Conservation (phyloP, 1,140 invertebrate species). For the Eueides isabella region DNA sequence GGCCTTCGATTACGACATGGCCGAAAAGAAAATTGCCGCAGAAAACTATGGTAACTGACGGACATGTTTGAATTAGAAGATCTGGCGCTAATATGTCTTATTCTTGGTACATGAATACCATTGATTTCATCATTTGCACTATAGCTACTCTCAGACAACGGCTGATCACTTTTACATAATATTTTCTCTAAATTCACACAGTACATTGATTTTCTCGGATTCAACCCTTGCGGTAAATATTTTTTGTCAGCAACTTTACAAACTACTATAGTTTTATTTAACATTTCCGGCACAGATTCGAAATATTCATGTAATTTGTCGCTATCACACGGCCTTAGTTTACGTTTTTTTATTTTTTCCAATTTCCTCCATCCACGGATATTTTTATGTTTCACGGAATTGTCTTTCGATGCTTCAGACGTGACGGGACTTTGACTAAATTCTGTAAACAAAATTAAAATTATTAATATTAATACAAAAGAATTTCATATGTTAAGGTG, state of each 20-base stretch:
- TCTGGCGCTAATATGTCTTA: slow-evolving; percentile 34
- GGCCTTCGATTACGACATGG: slow-evolving; percentile 48
- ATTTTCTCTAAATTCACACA: slow-evolving; percentile 53
- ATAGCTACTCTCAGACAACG: not conserved
- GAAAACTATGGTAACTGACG: not conserved
- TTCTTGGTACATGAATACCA: slow-evolving; percentile 46
- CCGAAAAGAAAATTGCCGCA: slow-evolving; percentile 41
- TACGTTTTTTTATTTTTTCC: slow-evolving; percentile 48
- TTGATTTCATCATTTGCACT: slow-evolving; percentile 51
- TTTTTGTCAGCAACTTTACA: slow-evolving; percentile 57
- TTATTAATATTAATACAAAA: not conserved
- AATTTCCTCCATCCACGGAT: slow-evolving; percentile 41
- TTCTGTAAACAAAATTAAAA: not conserved
- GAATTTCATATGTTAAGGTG: too few relatives aligned
- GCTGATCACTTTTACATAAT: not conserved
- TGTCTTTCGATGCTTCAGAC: not conserved
- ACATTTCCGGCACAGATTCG: slow-evolving; percentile 54
- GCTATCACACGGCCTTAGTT: slow-evolving; percentile 43
- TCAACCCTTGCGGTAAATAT: slow-evolving; percentile 61
- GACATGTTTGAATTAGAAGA: not conserved
- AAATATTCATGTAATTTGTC: slow-evolving; percentile 46
- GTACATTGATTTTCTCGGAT: slow-evolving; percentile 57
- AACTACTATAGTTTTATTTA: slow-evolving; percentile 49
- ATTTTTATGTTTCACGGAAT: slow-evolving; percentile 22
- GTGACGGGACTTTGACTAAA: not conserved